Evolutionary conservation across 1,140 invertebrate species (phyloP).

Genomic region (Chironomus striatipennis): DNA sequence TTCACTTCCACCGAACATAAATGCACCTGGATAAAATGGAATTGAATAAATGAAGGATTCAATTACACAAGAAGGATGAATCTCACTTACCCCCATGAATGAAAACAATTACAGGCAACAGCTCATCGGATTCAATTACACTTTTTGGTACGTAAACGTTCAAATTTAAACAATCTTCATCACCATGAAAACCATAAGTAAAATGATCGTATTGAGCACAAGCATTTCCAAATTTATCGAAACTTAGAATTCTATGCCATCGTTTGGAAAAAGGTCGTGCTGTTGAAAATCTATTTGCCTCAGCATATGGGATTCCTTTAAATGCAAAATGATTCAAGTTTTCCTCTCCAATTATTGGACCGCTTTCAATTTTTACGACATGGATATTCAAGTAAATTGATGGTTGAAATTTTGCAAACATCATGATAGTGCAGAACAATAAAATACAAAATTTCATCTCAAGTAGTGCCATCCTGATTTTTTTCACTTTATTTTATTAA

Average conservation of each 20-base stretch:
- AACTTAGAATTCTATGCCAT: not conserved
- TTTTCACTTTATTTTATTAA: too few species aligned
- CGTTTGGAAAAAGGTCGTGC: not conserved
- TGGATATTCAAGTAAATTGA: not conserved
- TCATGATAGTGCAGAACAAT: not conserved
- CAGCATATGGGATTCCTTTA: constrained; percentile 37
- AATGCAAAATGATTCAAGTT: constrained; percentile 33
- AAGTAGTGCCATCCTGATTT: not conserved
- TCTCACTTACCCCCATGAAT: constrained; percentile 32
- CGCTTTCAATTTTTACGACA: constrained; percentile 29
- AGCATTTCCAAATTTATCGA: constrained; percentile 21
- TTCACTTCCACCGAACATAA: constrained; percentile 41
- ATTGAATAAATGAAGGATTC: not conserved
- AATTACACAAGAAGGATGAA: not conserved
- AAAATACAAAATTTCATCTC: not conserved
- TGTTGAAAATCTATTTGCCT: constrained; percentile 34
- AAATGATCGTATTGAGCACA: constrained; percentile 26
- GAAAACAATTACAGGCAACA: constrained; percentile 33
- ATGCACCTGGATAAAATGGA: constrained; percentile 30
- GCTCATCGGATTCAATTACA: constrained; percentile 26
- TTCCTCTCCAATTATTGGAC: constrained; percentile 28
- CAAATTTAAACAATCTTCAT: constrained; percentile 50
- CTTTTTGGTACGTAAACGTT: constrained; percentile 46
- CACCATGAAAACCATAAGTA: constrained; percentile 30
- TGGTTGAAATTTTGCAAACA: not conserved